Evolutionary conservation across 2,797 vertebrate species (phyloP).

Genomic region (Steatocranus sp.): DNA sequence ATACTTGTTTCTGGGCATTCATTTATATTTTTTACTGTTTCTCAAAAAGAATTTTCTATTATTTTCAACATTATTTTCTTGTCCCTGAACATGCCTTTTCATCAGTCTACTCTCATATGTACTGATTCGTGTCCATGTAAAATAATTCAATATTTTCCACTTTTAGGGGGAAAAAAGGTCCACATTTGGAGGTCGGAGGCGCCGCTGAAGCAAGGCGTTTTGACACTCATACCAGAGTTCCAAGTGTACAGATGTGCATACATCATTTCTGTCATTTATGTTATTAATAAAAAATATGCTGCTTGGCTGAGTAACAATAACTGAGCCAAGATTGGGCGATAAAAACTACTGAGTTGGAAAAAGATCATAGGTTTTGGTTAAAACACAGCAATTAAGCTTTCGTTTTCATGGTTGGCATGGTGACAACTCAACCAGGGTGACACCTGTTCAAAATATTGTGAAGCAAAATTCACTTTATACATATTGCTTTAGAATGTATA

Average conservation of each 20-base stretch:
- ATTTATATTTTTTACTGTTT: background rate
- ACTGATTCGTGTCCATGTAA: background rate
- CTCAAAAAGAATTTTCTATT: background rate
- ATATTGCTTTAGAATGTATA: background rate
- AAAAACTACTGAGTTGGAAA: background rate
- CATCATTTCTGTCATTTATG: background rate
- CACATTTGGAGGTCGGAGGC: background rate
- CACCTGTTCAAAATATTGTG: background rate
- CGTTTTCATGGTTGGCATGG: background rate
- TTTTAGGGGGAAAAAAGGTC: fast-evolving
- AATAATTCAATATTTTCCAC: background rate
- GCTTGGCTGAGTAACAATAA: background rate
- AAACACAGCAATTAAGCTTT: background rate
- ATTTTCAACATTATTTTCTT: background rate
- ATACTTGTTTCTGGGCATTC: background rate
- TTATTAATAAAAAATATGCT: background rate
- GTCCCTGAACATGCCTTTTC: background rate
- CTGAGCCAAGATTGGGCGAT: background rate
- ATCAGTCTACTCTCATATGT: background rate
- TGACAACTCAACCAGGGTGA: background rate
- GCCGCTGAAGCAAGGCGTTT: background rate
- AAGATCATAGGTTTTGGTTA: background rate
- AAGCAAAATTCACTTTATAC: background rate
- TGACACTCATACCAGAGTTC: fast-evolving
- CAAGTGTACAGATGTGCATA: background rate